Evolutionary conservation across 2,113 vertebrate genomes (phyloP), one percentile per base, ranked within the genome.

Genomic region (Bos indicus): DNA sequence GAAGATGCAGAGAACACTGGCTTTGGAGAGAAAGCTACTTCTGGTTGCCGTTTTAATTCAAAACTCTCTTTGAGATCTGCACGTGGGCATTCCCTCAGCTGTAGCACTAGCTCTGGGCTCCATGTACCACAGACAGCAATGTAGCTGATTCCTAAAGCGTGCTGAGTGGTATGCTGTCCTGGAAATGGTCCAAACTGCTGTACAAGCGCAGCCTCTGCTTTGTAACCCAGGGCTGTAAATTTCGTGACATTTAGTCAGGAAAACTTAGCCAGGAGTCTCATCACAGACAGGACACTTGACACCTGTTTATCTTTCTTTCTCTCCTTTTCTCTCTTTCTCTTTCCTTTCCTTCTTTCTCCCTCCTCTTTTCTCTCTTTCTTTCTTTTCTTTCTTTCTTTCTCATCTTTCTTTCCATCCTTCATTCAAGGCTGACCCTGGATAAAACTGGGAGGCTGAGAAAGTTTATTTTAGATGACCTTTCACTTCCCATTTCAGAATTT

Each of bases 1-100:
- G 26, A 71, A 56, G 36, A 23, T 4, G 36, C 28, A 17, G 0
- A 13, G 57, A 2, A 3, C n/a, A 1, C 1, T 8, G 8, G 54
- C 57, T 84, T n/a, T 30, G 77, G 78, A 17, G 28, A 48, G 48
- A 43, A 7, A 48, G 8, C n/a, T 57, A 1, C 95, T 90, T 82
- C 80, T 74, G 19, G 67, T 74, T 74, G n/a, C 19, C 2, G 2
- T 74, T 74, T 74, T 74, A 23, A 74, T 74, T 40, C 19, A 74
- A 3, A 40, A 40, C 67, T 21, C n/a, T 10, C 0, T 0, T 6
- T 54, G 77, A n/a, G 43, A 7, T 78, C 36, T 1, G 8, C 33
- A 4, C 11, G 74, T 2, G n/a, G 14, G 33, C 5, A 1, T n/a
- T 15, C n/a, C 51, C 12, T 13, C 12, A 5, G 25, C 4, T 23